Evolutionary conservation across 37 sponge, comb jelly and placozoan genomes (phyloP).

Genomic region (Aphrocallistes beatrix): DNA sequence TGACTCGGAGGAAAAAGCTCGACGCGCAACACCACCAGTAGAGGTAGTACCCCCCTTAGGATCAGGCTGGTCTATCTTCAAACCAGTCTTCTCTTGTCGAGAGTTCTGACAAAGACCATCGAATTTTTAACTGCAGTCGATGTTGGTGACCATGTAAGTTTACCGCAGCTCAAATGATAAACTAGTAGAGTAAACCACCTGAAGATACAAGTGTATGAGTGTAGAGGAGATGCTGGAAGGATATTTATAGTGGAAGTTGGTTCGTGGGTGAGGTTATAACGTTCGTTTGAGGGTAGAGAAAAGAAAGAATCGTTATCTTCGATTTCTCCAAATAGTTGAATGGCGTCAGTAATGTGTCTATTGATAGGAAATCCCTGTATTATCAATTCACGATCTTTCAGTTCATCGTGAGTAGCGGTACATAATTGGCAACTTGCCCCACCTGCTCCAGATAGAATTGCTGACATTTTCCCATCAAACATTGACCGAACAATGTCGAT

Average conservation of each 20-base stretch:
- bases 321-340: not conserved
- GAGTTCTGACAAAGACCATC: too few relatives aligned
- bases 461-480: not conserved
- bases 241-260: not conserved
- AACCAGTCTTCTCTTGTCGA: too few relatives aligned
- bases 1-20: too few relatives aligned
- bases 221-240: not conserved
- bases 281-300: not conserved
- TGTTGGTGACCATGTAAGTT: not conserved
- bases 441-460: constrained; percentile 1
- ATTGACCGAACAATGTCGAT: not conserved
- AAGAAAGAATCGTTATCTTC: not conserved
- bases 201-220: not conserved
- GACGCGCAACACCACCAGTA: too few relatives aligned
- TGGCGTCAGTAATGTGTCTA: not conserved
- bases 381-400: not conserved
- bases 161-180: not conserved
- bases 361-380: not conserved
- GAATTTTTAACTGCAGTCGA: not conserved
- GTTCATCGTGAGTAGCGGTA: not conserved
- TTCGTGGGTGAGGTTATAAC: not conserved
- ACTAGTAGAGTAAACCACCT: too few relatives aligned
- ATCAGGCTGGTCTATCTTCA: too few relatives aligned
- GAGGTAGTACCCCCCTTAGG: too few relatives aligned
- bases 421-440: not conserved